phyloP scores from a whole-genome alignment of 2,113 vertebrate species.

The Cyphomyrus discorhynchus region DNA sequence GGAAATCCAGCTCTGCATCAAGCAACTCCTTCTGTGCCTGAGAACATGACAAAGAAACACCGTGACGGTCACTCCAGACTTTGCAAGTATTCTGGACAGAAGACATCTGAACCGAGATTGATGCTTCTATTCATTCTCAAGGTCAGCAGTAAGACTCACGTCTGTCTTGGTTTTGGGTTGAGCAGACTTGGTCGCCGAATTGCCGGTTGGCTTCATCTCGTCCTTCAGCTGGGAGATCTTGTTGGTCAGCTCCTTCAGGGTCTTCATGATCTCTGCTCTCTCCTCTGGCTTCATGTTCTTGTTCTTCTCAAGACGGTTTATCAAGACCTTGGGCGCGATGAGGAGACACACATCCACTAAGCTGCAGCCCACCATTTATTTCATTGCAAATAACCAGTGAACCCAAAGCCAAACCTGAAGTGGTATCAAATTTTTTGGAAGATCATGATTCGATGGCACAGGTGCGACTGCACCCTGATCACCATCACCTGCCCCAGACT shows the following conservation, averaged over 20 bases:
- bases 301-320: constrained; percentile 93
- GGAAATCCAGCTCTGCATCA: constrained; percentile 90
- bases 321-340: constrained; percentile 71
- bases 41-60: not conserved
- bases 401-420: not conserved
- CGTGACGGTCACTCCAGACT: no score
- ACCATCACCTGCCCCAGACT: not conserved
- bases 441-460: not conserved
- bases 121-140: not conserved
- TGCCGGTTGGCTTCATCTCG: constrained; percentile 70
- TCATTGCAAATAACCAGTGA: not conserved
- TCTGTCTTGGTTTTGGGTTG: constrained; percentile 89
- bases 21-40: constrained; percentile 93
- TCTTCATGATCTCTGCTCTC: constrained; percentile 93
- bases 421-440: not conserved
- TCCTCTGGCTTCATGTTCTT: constrained; percentile 91
- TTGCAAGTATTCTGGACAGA: not conserved
- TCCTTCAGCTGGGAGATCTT: constrained; percentile 93
- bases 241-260: constrained; percentile 85
- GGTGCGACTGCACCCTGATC: not conserved
- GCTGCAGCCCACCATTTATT: not conserved
- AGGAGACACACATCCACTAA: not conserved
- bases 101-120: not conserved
- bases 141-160: constrained; percentile 52
- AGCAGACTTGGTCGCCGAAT: constrained; percentile 55